Percentiles rank a stretch among this genome's conserved stretches.
These are phyloP conservation scores for Platysternon megacephalum DNA, from an alignment of 2,113 vertebrate genomes.

Conservation along the genomic window DNA sequence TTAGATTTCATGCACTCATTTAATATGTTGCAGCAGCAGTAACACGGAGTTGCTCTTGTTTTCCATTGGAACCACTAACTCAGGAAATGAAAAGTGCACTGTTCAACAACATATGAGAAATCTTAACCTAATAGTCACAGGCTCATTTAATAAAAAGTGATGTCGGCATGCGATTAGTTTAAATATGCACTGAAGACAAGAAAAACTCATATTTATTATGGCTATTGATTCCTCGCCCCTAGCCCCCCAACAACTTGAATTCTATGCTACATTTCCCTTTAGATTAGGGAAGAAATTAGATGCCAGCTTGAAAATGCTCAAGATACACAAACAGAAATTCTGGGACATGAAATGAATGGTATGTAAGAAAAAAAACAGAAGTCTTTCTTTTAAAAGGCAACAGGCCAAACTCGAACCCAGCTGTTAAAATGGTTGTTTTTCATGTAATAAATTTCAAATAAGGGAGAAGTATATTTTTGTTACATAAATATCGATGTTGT, in stretches of 20 bases:
- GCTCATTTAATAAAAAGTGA: not conserved
- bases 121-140: not conserved
- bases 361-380: not conserved
- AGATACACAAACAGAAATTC: not conserved
- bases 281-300: not conserved
- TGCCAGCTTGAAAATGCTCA: not conserved
- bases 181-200: not conserved
- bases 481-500: not conserved
- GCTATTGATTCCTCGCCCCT: not conserved
- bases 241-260: not conserved
- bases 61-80: not conserved
- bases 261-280: not conserved
- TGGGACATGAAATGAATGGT: not conserved
- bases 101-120: not conserved
- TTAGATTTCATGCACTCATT: not conserved
- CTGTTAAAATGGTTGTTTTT: not conserved
- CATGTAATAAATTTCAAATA: not conserved
- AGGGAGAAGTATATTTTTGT: fast-evolving
- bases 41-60: not conserved
- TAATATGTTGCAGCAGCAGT: not conserved
- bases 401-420: not conserved
- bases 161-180: fast-evolving
- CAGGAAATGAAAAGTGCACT: not conserved
- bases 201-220: not conserved
- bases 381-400: not conserved